These are phyloP conservation scores for Nomia melanderi DNA, from an alignment of 1,140 invertebrate species.

Conservation along the genomic window DNA sequence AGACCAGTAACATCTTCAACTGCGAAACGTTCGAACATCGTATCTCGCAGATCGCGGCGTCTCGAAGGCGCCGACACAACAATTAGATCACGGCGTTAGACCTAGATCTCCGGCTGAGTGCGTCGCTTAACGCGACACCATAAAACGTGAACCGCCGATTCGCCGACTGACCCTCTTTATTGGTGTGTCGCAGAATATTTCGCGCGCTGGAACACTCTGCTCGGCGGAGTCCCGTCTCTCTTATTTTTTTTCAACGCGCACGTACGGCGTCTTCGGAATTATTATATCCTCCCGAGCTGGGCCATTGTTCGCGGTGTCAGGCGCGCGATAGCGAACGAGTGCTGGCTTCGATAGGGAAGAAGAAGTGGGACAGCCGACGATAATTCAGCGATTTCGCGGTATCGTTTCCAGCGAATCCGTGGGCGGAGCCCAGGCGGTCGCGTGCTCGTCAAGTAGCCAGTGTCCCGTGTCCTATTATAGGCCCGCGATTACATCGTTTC, in stretches of 20 bases:
- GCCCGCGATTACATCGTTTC: conserved; percentile 39
- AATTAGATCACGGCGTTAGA: not conserved
- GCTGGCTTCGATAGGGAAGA: conserved; percentile 46
- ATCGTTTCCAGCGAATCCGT: conserved; percentile 53
- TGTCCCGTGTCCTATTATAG: conserved; percentile 51
- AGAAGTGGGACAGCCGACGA: conserved; percentile 58
- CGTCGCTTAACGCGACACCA: not conserved
- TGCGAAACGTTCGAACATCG: too few relatives aligned
- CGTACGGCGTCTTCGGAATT: not conserved
- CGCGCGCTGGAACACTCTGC: not conserved
- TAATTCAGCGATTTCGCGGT: conserved; percentile 39
- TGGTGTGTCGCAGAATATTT: not conserved
- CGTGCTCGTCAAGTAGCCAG: conserved; percentile 37
- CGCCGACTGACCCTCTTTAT: not conserved
- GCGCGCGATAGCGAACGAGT: conserved; percentile 49
- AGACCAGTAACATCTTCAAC: too few relatives aligned
- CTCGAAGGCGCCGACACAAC: not conserved
- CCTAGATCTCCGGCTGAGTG: not conserved
- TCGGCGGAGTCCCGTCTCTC: not conserved
- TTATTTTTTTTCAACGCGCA: not conserved
- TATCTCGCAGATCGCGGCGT: not conserved
- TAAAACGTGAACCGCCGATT: not conserved
- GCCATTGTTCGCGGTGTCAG: conserved; percentile 15
- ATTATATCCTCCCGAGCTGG: not conserved
- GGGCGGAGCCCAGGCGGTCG: conserved; percentile 46